Evolutionary conservation across 2,888 invertebrate species (phyloP).

Genomic region (Polia nebulosa): DNA sequence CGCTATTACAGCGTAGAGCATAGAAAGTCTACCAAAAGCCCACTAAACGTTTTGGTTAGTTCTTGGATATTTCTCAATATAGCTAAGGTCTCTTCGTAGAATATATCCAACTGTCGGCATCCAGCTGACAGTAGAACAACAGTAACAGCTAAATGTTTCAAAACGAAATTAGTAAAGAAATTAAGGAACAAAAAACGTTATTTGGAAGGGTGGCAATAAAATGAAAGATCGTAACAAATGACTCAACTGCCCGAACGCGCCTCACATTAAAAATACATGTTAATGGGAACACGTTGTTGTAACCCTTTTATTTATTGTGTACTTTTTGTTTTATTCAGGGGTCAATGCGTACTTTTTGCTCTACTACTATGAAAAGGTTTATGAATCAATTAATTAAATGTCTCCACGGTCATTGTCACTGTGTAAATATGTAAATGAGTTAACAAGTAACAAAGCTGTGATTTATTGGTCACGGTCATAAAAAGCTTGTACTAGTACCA

Average conservation of each 20-base stretch:
- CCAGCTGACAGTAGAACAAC: slow-evolving; percentile 27
- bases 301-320: slow-evolving; percentile 86
- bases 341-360: slow-evolving; percentile 88
- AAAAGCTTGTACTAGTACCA: slow-evolving; percentile 72
- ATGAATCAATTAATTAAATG: slow-evolving; percentile 91
- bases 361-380: slow-evolving; percentile 86
- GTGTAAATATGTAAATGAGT: slow-evolving; percentile 89
- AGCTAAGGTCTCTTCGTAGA: not conserved
- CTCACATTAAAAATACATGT: slow-evolving; percentile 84
- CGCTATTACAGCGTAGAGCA: not conserved
- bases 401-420: slow-evolving; percentile 89
- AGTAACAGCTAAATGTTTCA: slow-evolving; percentile 36
- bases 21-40: no score
- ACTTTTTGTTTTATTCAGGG: slow-evolving; percentile 88
- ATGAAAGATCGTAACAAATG: slow-evolving; percentile 86
- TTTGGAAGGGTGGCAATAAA: slow-evolving; percentile 78
- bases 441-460: slow-evolving; percentile 85
- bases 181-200: slow-evolving; percentile 71
- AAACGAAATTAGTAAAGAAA: slow-evolving; percentile 65
- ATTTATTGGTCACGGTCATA: slow-evolving; percentile 84
- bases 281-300: slow-evolving; percentile 85
- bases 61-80: not conserved
- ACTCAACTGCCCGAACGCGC: slow-evolving; percentile 83
- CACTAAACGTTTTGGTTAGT: not conserved
- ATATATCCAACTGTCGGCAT: slow-evolving; percentile 17